Evolutionary conservation across 2,888 invertebrate genomes (phyloP), one percentile per base, ranked within the genome.

Genomic region (Perizoma flavofasciatum): DNA sequence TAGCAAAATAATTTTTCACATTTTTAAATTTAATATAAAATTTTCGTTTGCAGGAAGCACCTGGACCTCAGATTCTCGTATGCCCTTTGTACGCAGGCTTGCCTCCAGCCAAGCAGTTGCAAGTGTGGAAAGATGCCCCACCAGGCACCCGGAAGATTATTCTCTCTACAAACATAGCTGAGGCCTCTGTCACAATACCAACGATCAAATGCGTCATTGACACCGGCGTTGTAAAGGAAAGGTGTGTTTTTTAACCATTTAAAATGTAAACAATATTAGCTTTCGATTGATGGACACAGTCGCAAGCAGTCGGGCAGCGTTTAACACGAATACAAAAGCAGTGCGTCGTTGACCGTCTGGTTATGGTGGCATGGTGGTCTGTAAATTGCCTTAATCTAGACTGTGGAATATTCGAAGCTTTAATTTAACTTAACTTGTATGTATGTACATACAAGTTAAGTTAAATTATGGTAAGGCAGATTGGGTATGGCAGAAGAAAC

Each of bases 111-210:
- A 97, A 97, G 73, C 98, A 99, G 88, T 91, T 98, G 77, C 95
- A 96, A 78, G 98, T 97, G 22, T 98, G 98, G 92, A 93, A 94
- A 61, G 93, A 94, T 0, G 93, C 95, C 1, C 95, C 96, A 4
- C 86, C 93, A 4, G 96, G 95, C 60, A 94, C 94, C 11, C 93
- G 99, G 55, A 99, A 99, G 92, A 95, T 99, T 33, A 95, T 99
- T 35, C 93, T 99, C 50, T 96, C 98, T 5, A 99, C 99, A 37
- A 99, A 99, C 84, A 97, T 99, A 67, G 99, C 99, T 0, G 99
- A 99, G 91, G 98, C 99, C 0, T 99, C 99, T 4, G 95, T 99
- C 35, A 99, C 99, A 0, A 99, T 99, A 71, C 96, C 96, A 57
- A 96, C 97, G 54, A 96, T 99, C 69, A 96, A 96, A 74, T 96